A percentile compares a stretch with the other conserved stretches of the same genome.
Conservation (phyloP, 2,797 vertebrate genomes). For the Macropus fuliginosus region DNA sequence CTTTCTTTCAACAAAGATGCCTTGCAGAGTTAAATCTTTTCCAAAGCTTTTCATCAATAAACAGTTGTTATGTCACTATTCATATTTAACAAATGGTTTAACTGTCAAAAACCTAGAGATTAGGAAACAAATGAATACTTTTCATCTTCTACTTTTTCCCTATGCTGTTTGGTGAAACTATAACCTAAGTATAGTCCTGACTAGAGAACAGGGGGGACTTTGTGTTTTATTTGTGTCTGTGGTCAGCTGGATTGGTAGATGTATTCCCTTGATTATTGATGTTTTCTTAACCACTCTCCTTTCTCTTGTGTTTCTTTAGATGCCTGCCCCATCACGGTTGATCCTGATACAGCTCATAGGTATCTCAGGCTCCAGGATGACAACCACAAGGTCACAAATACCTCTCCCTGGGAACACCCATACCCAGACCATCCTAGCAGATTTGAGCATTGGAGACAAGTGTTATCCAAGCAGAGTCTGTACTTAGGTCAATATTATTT, state of each 20-base stretch:
- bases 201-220: not conserved
- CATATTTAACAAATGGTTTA: not conserved
- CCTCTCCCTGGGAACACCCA: slow-evolving; percentile 89
- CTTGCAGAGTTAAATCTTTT: no score
- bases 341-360: slow-evolving; percentile 87
- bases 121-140: not conserved
- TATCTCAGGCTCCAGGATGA: slow-evolving; percentile 91
- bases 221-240: not conserved
- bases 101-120: not conserved
- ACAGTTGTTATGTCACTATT: not conserved
- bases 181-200: not conserved
- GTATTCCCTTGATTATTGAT: not conserved
- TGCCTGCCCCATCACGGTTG: slow-evolving; percentile 75
- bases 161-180: not conserved
- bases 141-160: not conserved
- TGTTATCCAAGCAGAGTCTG: slow-evolving; percentile 88
- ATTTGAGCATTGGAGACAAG: slow-evolving; percentile 88
- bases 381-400: slow-evolving; percentile 89
- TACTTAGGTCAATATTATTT: slow-evolving; percentile 89
- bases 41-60: not conserved
- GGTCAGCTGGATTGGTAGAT: not conserved
- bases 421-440: slow-evolving; percentile 88
- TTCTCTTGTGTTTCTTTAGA: slow-evolving; percentile 70
- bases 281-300: not conserved
- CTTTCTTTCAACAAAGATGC: no score